phyloP scores from a whole-genome alignment of 2,797 vertebrate genomes.

The Hydrocynus forskahlii region DNA sequence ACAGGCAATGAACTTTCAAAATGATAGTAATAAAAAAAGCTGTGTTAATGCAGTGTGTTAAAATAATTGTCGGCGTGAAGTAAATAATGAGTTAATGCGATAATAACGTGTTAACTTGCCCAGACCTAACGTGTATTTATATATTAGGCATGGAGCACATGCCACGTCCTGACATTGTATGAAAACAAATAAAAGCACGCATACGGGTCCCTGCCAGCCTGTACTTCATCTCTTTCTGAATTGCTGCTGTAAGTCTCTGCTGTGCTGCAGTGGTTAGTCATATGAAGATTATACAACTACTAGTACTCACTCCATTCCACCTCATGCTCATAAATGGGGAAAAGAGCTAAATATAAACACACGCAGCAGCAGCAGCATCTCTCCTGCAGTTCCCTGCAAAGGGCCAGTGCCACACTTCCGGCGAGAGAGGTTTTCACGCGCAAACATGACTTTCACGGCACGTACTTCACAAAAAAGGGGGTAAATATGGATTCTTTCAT shows the following conservation, averaged over 20 bases:
- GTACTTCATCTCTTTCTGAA: slow-evolving; percentile 9
- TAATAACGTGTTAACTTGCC: too few species aligned
- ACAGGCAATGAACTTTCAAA: too few species aligned
- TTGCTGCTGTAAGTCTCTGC: slow-evolving; percentile 28
- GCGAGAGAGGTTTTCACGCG: slow-evolving; percentile 12
- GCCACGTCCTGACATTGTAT: neutral
- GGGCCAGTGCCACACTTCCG: slow-evolving; percentile 43
- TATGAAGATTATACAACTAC: slow-evolving; percentile 58
- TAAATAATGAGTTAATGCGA: too few species aligned
- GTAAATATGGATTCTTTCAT: slow-evolving; percentile 26
- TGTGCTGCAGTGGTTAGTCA: slow-evolving; percentile 54
- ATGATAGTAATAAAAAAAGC: too few species aligned
- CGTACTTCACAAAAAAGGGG: slow-evolving; percentile 1
- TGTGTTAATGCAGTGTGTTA: too few species aligned
- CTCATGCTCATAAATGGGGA: slow-evolving; percentile 40
- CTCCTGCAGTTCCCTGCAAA: slow-evolving; percentile 31
- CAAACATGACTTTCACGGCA: slow-evolving; percentile 16
- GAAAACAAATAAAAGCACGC: neutral
- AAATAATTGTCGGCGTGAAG: too few species aligned
- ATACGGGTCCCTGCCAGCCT: neutral
- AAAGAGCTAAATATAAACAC: slow-evolving; percentile 56
- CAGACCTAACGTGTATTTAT: neutral
- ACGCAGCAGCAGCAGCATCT: slow-evolving; percentile 22
- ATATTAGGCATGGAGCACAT: neutral
- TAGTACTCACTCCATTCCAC: slow-evolving; percentile 48